These are phyloP conservation scores for Hetaerina titia DNA, from an alignment of 2,888 invertebrate genomes.

Conservation along the genomic window DNA sequence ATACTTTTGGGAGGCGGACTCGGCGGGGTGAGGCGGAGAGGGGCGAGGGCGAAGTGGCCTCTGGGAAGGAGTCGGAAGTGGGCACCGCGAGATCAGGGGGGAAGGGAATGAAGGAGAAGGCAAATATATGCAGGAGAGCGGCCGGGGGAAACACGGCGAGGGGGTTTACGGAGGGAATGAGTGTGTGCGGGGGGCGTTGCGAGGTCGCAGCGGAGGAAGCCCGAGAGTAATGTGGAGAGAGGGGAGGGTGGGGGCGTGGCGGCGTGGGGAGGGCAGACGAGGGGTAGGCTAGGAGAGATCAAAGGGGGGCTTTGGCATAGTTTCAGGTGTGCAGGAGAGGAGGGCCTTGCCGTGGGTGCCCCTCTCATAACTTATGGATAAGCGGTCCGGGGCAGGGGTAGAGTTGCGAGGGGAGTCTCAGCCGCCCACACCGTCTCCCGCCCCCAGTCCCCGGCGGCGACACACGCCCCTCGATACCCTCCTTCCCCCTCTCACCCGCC, in stretches of 20 bases:
- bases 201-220: not conserved
- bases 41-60: not conserved
- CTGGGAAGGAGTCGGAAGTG: not conserved
- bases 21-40: not conserved
- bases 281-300: not conserved
- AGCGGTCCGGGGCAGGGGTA: not conserved
- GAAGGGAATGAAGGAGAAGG: not conserved
- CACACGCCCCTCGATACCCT: not conserved
- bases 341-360: not conserved
- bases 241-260: not conserved
- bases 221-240: not conserved
- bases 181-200: not conserved
- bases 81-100: not conserved
- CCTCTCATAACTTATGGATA: conserved; percentile 52
- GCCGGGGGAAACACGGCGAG: not conserved
- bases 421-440: not conserved
- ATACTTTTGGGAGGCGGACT: not conserved
- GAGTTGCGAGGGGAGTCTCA: not conserved
- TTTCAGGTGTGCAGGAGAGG: not conserved
- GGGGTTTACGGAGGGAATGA: not conserved
- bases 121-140: not conserved
- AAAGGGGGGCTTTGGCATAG: conserved; percentile 1
- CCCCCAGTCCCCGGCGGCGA: not conserved
- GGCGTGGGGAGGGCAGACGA: not conserved
- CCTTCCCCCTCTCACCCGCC: not conserved